Percentiles rank a stretch among this genome's conserved stretches.
phyloP scores from a whole-genome alignment of 2,113 vertebrate genomes.

The Malurus cyaneus region DNA sequence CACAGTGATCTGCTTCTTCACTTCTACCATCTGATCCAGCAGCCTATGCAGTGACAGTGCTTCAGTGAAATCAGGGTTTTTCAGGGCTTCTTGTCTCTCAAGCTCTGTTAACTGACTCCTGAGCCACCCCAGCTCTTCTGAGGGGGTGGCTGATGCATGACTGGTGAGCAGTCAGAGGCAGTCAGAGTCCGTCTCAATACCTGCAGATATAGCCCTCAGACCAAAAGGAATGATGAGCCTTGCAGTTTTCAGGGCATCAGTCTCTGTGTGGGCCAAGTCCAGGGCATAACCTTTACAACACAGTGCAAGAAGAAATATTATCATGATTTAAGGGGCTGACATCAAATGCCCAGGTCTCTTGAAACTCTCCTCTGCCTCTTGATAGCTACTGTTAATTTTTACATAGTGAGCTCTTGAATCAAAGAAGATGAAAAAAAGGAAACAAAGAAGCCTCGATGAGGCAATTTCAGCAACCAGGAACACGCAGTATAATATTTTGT shows the following conservation, averaged over 20 bases:
- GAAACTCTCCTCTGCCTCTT: not conserved
- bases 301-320: slow-evolving; percentile 28
- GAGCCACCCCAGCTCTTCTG: not conserved
- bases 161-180: not conserved
- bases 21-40: not conserved
- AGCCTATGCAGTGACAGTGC: not conserved
- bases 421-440: not conserved
- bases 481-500: not conserved
- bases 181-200: not conserved
- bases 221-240: not conserved
- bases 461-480: not conserved
- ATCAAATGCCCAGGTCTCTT: not conserved
- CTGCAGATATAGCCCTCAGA: not conserved
- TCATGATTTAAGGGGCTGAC: slow-evolving; percentile 7
- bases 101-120: not conserved
- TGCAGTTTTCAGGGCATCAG: not conserved
- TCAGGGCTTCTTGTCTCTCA: not conserved
- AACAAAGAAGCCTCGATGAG: not conserved
- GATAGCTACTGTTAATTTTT: slow-evolving; percentile 21
- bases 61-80: not conserved
- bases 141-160: not conserved
- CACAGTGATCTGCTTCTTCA: not conserved
- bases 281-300: not conserved
- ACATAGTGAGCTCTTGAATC: not conserved
- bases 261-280: not conserved